Percentiles rank a stretch among this genome's conserved stretches.
phyloP scores from a whole-genome alignment of 2,888 invertebrate genomes.

The Arctia plantaginis region DNA sequence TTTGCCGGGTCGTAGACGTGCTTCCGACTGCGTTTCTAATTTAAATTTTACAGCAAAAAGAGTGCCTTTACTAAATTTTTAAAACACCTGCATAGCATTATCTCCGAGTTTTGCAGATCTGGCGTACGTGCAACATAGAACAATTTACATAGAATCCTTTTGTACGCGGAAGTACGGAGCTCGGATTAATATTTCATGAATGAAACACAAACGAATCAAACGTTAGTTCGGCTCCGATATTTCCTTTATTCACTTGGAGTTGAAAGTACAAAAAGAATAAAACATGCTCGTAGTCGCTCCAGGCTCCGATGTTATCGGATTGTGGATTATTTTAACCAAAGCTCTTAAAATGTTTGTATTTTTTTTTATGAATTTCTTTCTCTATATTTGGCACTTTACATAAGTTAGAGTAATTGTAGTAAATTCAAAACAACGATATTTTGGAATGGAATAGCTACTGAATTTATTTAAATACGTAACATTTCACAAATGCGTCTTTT shows the following conservation, averaged over 20 bases:
- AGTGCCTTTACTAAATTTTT: neutral
- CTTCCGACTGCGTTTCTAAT: neutral
- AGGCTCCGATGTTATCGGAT: conserved; percentile 33
- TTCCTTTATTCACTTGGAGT: conserved; percentile 57
- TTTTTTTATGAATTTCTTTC: neutral
- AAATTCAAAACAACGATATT: conserved; percentile 26
- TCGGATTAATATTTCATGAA: conserved; percentile 71
- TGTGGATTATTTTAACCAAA: conserved; percentile 53
- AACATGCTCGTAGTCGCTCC: conserved; percentile 45
- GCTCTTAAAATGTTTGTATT: conserved; percentile 11
- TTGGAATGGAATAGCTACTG: conserved; percentile 28
- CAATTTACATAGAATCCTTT: conserved; percentile 52
- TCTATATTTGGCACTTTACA: neutral
- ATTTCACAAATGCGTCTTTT: conserved; percentile 55
- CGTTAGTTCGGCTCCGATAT: conserved; percentile 58
- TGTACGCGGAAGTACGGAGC: conserved; percentile 32
- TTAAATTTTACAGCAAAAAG: neutral
- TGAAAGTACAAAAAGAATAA: conserved; percentile 58
- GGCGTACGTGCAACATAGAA: neutral
- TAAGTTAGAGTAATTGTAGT: neutral
- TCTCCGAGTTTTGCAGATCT: conserved; percentile 3
- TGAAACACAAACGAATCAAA: conserved; percentile 65
- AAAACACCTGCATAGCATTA: neutral
- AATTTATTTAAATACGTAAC: conserved; percentile 57
- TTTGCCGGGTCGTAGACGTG: neutral